Evolutionary conservation across 2,113 vertebrate species (phyloP).

Genomic region (Conger conger): DNA sequence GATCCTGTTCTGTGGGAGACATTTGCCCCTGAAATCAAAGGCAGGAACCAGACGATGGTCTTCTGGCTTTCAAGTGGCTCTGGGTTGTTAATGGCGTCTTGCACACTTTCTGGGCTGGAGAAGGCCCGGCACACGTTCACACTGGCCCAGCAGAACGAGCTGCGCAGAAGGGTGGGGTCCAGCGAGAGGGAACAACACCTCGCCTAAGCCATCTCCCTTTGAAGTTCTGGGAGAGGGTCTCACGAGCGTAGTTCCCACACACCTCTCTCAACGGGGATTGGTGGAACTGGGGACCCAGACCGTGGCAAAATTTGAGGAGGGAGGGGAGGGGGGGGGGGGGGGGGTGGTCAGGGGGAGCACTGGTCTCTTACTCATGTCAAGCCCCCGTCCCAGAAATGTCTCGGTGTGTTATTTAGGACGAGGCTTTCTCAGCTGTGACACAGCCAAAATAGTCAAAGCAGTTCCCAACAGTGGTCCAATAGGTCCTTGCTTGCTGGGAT

Average conservation of each 20-base stretch:
- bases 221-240: constrained; percentile 25
- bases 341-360: too few relatives aligned
- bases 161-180: neutral
- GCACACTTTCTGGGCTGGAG: neutral
- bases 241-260: constrained; percentile 34
- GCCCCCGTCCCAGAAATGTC: too few relatives aligned
- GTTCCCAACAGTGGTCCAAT: too few relatives aligned
- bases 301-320: neutral
- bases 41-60: neutral
- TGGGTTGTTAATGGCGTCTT: neutral
- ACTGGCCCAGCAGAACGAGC: neutral
- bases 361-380: too few relatives aligned
- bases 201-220: constrained; percentile 27
- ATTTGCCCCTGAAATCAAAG: neutral
- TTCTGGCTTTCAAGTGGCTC: neutral
- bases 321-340: neutral
- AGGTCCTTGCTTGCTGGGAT: too few relatives aligned
- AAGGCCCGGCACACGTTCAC: constrained; percentile 25
- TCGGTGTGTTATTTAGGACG: too few relatives aligned
- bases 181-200: neutral
- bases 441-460: too few relatives aligned
- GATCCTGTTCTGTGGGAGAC: neutral
- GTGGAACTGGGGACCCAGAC: neutral
- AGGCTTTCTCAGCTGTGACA: too few relatives aligned
- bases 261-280: constrained; percentile 14